phyloP scores from a whole-genome alignment of 1,140 invertebrate species.

The Drosophila prosaltans region DNA sequence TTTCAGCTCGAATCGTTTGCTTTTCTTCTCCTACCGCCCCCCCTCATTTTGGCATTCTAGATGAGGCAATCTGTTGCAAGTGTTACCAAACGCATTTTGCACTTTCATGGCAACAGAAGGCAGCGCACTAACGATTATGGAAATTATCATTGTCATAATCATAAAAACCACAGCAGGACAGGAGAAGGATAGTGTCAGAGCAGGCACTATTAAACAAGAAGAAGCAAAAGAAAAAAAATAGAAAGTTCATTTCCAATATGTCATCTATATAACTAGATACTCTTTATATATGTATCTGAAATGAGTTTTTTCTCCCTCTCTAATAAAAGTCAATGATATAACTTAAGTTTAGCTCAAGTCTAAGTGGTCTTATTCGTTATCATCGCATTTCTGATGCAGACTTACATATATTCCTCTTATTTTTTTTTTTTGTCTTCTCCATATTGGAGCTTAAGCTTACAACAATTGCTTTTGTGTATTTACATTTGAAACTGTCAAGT shows the following conservation, averaged over 20 bases:
- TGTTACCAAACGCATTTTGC: slow-evolving; percentile 74
- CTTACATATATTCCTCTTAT: background rate
- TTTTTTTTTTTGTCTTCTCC: background rate
- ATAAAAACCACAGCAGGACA: slow-evolving; percentile 51
- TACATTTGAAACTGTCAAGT: slow-evolving; percentile 8
- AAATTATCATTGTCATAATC: slow-evolving; percentile 77
- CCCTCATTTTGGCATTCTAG: background rate
- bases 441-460: background rate
- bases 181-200: background rate
- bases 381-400: background rate
- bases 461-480: slow-evolving; percentile 1
- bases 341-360: background rate
- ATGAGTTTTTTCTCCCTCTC: background rate
- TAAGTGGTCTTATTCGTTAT: background rate
- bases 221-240: too few species aligned
- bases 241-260: slow-evolving; percentile 1
- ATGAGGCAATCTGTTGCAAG: slow-evolving; percentile 67
- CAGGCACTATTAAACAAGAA: background rate
- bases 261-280: background rate
- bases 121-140: slow-evolving; percentile 45
- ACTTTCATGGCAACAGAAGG: slow-evolving; percentile 66
- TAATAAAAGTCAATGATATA: slow-evolving; percentile 1
- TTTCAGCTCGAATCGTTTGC: slow-evolving; percentile 75
- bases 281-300: background rate
- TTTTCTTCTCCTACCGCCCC: background rate